phyloP scores from a whole-genome alignment of 1,140 invertebrate species.

The Aphaenogaster ashmeadi region DNA sequence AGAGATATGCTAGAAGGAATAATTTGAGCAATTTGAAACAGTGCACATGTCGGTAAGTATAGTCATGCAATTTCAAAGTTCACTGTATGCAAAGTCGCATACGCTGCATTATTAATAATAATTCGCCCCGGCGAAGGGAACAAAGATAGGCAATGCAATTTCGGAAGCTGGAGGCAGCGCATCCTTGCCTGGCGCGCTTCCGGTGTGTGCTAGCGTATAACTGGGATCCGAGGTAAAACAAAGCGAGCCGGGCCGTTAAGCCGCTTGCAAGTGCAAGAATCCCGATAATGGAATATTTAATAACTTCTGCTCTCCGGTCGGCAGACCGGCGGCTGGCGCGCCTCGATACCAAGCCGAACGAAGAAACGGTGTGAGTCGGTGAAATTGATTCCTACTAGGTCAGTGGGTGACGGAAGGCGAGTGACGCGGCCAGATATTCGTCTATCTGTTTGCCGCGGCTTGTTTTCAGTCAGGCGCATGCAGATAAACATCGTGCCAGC shows the following conservation, averaged over 20 bases:
- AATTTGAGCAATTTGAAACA: not conserved
- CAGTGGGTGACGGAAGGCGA: conserved; percentile 78
- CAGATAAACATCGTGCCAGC: conserved; percentile 30
- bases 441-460: conserved; percentile 23
- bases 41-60: not conserved
- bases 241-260: conserved; percentile 32
- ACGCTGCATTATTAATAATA: conserved; percentile 39
- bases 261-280: conserved; percentile 39
- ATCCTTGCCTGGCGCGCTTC: not conserved
- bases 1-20: not conserved
- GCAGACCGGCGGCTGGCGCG: not conserved
- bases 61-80: conserved; percentile 3
- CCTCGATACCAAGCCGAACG: conserved; percentile 23
- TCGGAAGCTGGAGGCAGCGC: not conserved
- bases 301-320: conserved; percentile 16
- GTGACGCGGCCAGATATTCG: conserved; percentile 38
- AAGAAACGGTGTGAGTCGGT: conserved; percentile 68
- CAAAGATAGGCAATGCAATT: conserved; percentile 35
- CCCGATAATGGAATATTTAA: conserved; percentile 64
- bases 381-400: conserved; percentile 81
- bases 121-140: not conserved
- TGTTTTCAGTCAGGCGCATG: conserved; percentile 20
- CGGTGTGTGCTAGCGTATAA: conserved; percentile 2
- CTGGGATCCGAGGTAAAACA: not conserved
- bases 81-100: not conserved